Evolutionary conservation across 2,888 invertebrate species (phyloP).

Genomic region (Apotomis capreana): DNA sequence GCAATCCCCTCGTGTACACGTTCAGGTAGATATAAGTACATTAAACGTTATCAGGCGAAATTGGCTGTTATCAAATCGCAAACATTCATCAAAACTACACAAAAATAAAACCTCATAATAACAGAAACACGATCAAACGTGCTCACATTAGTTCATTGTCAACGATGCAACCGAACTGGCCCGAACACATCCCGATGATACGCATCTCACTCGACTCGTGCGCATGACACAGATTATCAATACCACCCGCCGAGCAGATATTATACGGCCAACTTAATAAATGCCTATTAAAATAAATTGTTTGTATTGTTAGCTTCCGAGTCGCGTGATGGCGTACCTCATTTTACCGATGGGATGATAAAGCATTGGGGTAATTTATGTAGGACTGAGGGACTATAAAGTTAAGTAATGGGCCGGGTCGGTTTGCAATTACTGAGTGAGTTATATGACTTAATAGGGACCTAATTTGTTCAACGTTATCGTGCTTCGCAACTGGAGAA

Average conservation of each 20-base stretch:
- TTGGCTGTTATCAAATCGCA: no score
- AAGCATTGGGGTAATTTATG: constrained; percentile 40
- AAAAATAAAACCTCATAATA: constrained; percentile 1
- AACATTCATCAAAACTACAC: no score
- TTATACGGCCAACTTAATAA: constrained; percentile 46
- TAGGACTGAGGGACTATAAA: constrained; percentile 24
- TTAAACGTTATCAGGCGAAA: no score
- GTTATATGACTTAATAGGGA: constrained; percentile 24
- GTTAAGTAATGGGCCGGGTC: constrained; percentile 33
- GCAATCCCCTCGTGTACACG: no score
- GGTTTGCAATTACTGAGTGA: constrained; percentile 37
- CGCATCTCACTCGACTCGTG: constrained; percentile 43
- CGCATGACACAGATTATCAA: constrained; percentile 46
- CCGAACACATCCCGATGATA: constrained; percentile 42
- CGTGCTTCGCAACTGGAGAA: constrained; percentile 8
- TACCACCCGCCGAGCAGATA: constrained; percentile 44
- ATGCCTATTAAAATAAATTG: constrained; percentile 48
- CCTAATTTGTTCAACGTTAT: constrained; percentile 18
- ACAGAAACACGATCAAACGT: constrained; percentile 37
- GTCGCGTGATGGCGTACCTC: constrained; percentile 41
- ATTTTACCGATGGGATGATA: constrained; percentile 44
- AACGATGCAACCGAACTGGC: constrained; percentile 40
- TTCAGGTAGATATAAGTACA: no score
- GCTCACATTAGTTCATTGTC: constrained; percentile 45
- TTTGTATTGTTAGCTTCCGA: constrained; percentile 46